These are phyloP conservation scores for Trochalopteron elliotii DNA, from an alignment of 2,113 vertebrate species.

Conservation along the genomic window DNA sequence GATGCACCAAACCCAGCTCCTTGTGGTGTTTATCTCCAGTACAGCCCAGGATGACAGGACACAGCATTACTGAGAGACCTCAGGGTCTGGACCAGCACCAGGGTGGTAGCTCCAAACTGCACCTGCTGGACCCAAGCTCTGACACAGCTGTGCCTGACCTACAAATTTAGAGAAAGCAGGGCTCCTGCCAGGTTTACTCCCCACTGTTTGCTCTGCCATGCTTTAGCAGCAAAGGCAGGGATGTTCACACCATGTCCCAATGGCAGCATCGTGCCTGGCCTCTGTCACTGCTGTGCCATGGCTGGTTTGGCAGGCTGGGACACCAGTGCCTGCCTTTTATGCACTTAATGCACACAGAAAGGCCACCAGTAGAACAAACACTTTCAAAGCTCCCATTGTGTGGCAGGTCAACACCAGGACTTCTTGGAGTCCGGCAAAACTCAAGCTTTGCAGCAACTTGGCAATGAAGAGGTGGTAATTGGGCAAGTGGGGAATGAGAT, in stretches of 20 bases:
- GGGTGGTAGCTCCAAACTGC: neutral
- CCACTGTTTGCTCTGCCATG: neutral
- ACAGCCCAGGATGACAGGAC: neutral
- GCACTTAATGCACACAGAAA: neutral
- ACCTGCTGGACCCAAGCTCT: neutral
- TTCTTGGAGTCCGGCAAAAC: neutral
- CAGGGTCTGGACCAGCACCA: neutral
- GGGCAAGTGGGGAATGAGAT: neutral
- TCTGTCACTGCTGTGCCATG: fast-evolving
- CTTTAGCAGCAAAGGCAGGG: neutral
- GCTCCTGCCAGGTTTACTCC: neutral
- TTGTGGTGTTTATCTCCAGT: neutral
- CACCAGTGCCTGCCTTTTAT: neutral
- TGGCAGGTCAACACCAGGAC: neutral
- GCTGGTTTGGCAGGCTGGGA: neutral
- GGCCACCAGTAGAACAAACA: neutral
- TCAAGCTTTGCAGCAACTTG: neutral
- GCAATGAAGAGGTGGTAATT: neutral
- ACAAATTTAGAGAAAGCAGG: neutral
- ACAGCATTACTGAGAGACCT: no score
- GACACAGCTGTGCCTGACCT: neutral
- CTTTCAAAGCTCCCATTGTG: neutral
- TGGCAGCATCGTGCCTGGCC: neutral
- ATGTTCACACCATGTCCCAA: neutral
- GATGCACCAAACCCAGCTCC: neutral